Base-by-base conservation (phyloP, 1,140 invertebrate species). In the Drosophila baimaii region DNA sequence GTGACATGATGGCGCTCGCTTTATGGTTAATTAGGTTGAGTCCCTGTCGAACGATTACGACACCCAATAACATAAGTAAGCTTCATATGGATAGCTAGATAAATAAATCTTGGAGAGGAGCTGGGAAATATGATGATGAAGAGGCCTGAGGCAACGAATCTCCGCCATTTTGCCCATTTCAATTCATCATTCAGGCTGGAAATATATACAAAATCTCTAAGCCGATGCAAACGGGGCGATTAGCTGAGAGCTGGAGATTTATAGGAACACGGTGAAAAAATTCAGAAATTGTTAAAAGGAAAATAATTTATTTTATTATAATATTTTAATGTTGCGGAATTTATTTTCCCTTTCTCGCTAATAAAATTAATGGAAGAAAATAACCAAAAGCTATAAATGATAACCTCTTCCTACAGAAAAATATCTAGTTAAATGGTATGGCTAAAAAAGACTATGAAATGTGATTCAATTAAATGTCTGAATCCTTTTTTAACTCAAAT, bases 21-120 rank as follows among this genome's bases (percentile, higher is more conserved):
- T 88, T 70, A 83, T 79, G 83, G 84, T 69, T 79, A 89, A 88
- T 88, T 88, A 80, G 83, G 76, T 79, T 83, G 79, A 88, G 76
- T 81, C 83, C 81, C 79, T 86, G 83, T 88, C 84, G 27, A 73
- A 80, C 72, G 83, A 88, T 83, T 88, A 80, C 83, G 84, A 88
- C 83, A 88, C 84, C 84, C 77, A 77, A 86, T 63, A 79, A 69
- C 63, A 58, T n/a, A 72, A 43, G 68, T 74, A 76, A 59, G 71
- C 57, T 64, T 61, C 56, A 46, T 70, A 17, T 44, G 62, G 69
- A 64, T 52, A 69, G 47, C 49, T 68, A 64, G 46, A 47, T 68
- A 39, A 41, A 47, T 56, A 44, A 41, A 43, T 56, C 23, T 56
- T 25, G 17, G n/a, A 55, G 56, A 61, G 37, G 29, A 47, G 59